phyloP scores from a whole-genome alignment of 2,113 vertebrate species.

The Aspidoscelis tigris region DNA sequence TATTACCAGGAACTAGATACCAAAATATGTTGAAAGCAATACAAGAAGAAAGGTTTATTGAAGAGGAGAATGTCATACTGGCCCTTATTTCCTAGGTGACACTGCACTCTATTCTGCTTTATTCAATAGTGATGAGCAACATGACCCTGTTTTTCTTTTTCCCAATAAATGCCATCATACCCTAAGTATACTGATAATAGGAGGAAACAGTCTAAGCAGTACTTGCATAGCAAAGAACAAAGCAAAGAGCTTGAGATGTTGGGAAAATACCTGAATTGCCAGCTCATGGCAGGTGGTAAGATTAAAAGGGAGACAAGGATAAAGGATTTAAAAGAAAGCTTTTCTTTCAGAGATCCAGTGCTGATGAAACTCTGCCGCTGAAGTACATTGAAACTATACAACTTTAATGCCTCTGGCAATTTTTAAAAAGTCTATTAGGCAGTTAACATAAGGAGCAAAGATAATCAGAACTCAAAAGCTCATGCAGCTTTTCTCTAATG shows the following conservation, averaged over 20 bases:
- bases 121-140: slow-evolving; percentile 40
- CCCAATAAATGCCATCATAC: slow-evolving; percentile 31
- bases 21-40: background rate
- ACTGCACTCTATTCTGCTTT: background rate
- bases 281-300: slow-evolving; percentile 73
- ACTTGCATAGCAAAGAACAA: slow-evolving; percentile 51
- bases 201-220: slow-evolving; percentile 33
- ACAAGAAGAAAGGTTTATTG: background rate
- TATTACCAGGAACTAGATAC: too few species aligned
- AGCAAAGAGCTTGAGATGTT: slow-evolving; percentile 51
- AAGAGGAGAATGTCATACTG: background rate
- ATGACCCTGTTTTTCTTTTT: slow-evolving; percentile 35
- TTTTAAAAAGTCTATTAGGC: slow-evolving; percentile 49
- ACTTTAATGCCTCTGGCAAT: slow-evolving; percentile 51
- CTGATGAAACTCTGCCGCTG: slow-evolving; percentile 49
- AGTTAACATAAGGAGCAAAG: slow-evolving; percentile 44
- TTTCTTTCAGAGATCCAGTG: slow-evolving; percentile 59
- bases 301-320: slow-evolving; percentile 70
- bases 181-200: slow-evolving; percentile 40
- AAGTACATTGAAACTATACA: slow-evolving; percentile 47
- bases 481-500: slow-evolving; percentile 31
- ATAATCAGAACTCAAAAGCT: slow-evolving; percentile 34
- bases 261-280: slow-evolving; percentile 65
- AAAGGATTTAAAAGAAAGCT: slow-evolving; percentile 65
- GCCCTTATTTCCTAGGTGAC: slow-evolving; percentile 20